These are phyloP conservation scores for Drosophila heteroneura DNA, from an alignment of 2,888 invertebrate species.

Conservation along the genomic window DNA sequence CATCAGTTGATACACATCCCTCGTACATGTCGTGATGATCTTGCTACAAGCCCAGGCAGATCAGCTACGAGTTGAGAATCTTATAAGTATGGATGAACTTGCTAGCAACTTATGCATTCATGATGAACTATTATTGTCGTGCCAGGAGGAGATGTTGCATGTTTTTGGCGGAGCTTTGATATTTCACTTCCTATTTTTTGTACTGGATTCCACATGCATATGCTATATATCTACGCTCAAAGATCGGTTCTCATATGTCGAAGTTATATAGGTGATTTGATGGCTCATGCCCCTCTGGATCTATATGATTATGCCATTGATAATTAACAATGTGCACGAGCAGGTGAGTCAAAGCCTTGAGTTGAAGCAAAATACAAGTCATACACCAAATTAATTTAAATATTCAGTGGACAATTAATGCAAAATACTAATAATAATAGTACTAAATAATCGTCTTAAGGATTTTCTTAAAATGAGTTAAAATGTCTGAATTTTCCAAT, in stretches of 20 bases:
- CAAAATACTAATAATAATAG: not conserved
- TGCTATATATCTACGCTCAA: conserved; percentile 24
- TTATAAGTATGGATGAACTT: not conserved
- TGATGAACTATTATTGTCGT: conserved; percentile 32
- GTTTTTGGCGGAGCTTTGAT: conserved; percentile 35
- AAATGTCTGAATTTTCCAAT: not conserved
- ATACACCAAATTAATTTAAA: not conserved
- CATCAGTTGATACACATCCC: conserved; percentile 41
- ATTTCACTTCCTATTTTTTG: conserved; percentile 17
- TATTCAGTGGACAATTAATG: not conserved
- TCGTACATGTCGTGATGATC: conserved; percentile 24
- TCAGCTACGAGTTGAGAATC: not conserved
- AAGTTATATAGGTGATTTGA: conserved; percentile 1
- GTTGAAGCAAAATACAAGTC: not conserved
- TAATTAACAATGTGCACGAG: conserved; percentile 24
- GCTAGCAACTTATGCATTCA: conserved; percentile 1
- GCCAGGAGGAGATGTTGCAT: conserved; percentile 26
- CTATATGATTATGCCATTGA: conserved; percentile 39
- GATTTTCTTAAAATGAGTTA: not conserved
- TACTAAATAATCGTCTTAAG: not conserved
- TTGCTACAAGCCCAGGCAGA: conserved; percentile 20
- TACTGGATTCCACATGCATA: conserved; percentile 27
- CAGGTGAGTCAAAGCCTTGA: conserved; percentile 36
- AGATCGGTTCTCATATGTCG: conserved; percentile 24
- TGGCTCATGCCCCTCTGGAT: conserved; percentile 32